Base-by-base conservation (phyloP, 1,140 invertebrate species). In the Akabosia matsudoensis region DNA sequence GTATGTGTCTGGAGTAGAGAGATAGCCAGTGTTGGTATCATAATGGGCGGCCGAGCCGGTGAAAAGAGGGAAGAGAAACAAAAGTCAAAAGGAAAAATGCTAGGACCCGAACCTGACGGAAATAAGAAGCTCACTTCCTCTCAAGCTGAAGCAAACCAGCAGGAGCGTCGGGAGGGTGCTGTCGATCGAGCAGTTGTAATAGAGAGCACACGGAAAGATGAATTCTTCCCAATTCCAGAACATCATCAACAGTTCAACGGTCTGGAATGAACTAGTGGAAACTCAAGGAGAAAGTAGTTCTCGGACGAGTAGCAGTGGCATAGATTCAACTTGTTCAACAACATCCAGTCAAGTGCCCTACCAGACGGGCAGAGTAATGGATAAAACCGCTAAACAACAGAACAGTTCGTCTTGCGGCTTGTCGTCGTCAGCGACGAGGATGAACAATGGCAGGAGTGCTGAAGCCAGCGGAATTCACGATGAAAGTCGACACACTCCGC, bases 201-300 rank as follows among this genome's bases (percentile, higher is more conserved):
- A 67, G 61, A 30, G 10, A 4, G 24, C 26, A 30, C 13, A 24
- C 3, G 7, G 61, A 4, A 67, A n/a, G 26, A 30, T 30, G 7
- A 67, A 31, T 31, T 31, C 61, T 30, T 67, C 61, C 30, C 61
- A 67, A 31, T 30, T 28, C 61, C 61, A 67, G 61, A 31, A 67
- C 28, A 31, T 67, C 30, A 67, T 67, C 61, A 67, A 67, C 61
- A 67, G 61, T 67, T 67, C 61, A 67, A 67, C 61, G 61, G 30
- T 67, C 61, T 67, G 61, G 61, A 67, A 67, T 67, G 61, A 67
- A 31, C 61, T 67, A 7, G 3, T 30, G 3, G 13, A 67, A 7
- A 2, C 13, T 10, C 7, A n/a, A 28, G 61, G 61, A 67, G 28
- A 67, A 31, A 67, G 37, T n/a, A n/a, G n/a, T n/a, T n/a, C n/a